Base-by-base conservation (phyloP, 2,888 invertebrate species). In the Palloptera scutellata region DNA sequence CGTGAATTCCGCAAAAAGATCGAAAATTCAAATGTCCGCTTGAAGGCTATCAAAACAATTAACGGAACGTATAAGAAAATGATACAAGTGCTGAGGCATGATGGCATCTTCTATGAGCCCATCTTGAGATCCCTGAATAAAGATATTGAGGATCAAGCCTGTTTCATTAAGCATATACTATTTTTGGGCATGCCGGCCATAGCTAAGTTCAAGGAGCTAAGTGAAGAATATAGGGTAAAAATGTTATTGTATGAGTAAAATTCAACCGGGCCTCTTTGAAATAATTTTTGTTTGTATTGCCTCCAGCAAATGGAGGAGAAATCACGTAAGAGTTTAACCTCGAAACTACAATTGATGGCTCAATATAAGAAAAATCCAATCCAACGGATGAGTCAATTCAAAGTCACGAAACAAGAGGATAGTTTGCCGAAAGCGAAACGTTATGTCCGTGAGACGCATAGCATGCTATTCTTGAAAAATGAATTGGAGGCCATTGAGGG, bases 91-190 rank as follows among this genome's bases (percentile, higher is more conserved):
- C 70, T 84, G 5, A 60, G 71, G 5, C 77, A 84, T 53, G 85
- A 85, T 71, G 79, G 78, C 15, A 81, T 83, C 42, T 85, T 83
- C 66, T 85, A 83, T 68, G 84, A 84, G 54, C 83, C 85, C 2
- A 82, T 84, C 8, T 68, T 85, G 9, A 74, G 78, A 11, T 83
- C 85, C 3, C 77, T 85, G 0, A 75, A 76, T 52, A 69, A 70
- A 20, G 85, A 85, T 61, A 81, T 83, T 71, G 78, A 81, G n/a
- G 85, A 85, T 73, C 85, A 85, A 67, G 64, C 76, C 1, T 77
- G 76, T 19, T 84, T 85, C 48, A 82, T 83, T 10, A 79, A 81
- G 42, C 80, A 83, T 61, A 81, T 84, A 6, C 76, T 84, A 20
- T 76, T 78, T 66, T 72, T 85, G 58, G 85, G 85, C 1, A 74